These are phyloP conservation scores for Scelioninae gen. 1 DNA, from an alignment of 2,888 invertebrate genomes.

Conservation along the genomic window DNA sequence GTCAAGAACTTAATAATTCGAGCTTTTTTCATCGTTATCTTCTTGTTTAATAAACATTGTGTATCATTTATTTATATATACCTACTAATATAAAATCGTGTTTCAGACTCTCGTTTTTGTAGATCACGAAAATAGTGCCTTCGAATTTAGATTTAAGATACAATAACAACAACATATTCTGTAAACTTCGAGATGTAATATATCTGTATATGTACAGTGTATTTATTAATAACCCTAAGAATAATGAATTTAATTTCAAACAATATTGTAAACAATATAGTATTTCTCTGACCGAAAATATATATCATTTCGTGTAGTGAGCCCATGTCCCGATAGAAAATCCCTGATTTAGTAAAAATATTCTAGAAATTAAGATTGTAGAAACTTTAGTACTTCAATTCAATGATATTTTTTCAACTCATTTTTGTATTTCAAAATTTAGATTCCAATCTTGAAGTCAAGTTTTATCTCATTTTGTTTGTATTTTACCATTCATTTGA, in stretches of 20 bases:
- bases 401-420: neutral
- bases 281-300: constrained; percentile 28
- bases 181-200: constrained; percentile 48
- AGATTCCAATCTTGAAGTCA: too few relatives aligned
- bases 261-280: constrained; percentile 45
- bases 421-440: too few relatives aligned
- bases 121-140: constrained; percentile 30
- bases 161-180: constrained; percentile 14
- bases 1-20: neutral
- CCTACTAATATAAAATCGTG: neutral
- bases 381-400: neutral
- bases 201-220: constrained; percentile 27
- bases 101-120: constrained; percentile 13
- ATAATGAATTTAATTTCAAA: constrained; percentile 20
- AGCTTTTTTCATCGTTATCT: neutral
- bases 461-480: too few relatives aligned
- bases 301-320: constrained; percentile 52
- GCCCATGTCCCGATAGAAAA: constrained; percentile 39
- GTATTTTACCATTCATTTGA: too few relatives aligned
- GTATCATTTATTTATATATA: constrained; percentile 29
- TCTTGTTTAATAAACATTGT: neutral
- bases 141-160: constrained; percentile 30
- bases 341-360: constrained; percentile 15
- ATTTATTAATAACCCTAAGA: constrained; percentile 18
- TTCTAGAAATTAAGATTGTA: constrained; percentile 18